These are phyloP conservation scores for Coilia nasus DNA, from an alignment of 2,797 vertebrate species.

Conservation along the genomic window DNA sequence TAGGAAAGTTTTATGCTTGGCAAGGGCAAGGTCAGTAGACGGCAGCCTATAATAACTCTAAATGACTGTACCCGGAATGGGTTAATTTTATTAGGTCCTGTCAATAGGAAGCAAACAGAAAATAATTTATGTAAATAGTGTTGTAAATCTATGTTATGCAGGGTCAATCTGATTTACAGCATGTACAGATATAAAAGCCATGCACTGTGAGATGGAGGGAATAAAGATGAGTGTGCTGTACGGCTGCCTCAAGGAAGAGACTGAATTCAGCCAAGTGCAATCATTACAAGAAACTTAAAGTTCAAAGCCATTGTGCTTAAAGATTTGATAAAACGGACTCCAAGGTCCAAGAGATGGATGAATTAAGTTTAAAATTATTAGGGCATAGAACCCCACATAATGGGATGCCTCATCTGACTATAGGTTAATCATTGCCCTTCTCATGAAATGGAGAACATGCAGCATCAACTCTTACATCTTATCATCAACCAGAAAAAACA, in stretches of 20 bases:
- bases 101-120: constrained; percentile 10
- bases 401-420: background rate
- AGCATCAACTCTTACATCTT: background rate
- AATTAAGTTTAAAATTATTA: background rate
- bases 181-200: background rate
- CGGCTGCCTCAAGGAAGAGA: background rate
- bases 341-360: background rate
- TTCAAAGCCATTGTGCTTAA: constrained; percentile 11
- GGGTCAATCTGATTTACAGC: background rate
- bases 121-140: constrained; percentile 14
- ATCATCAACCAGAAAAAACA: background rate
- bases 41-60: background rate
- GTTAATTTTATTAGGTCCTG: constrained; percentile 1
- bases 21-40: constrained; percentile 7
- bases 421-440: background rate
- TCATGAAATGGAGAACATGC: background rate
- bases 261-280: background rate
- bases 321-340: background rate
- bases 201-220: background rate
- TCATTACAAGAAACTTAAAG: background rate
- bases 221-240: background rate
- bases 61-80: background rate
- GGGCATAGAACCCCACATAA: background rate
- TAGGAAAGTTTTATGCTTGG: background rate
- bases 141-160: background rate